These are phyloP conservation scores for Muntiacus muntjak DNA, from an alignment of 2,113 vertebrate species.

Conservation along the genomic window DNA sequence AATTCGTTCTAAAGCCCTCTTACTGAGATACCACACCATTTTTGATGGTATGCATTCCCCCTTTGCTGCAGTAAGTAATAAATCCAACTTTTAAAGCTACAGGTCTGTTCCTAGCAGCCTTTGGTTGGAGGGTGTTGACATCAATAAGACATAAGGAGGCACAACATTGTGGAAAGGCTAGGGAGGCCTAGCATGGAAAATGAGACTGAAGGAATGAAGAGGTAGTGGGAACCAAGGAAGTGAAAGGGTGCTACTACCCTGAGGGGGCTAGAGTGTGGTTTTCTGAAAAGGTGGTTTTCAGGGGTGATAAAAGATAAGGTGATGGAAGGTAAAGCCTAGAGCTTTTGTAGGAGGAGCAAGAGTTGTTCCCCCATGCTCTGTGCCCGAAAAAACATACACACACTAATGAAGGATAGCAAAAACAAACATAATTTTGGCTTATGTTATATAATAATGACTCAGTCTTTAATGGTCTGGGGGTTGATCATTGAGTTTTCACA, in stretches of 20 bases:
- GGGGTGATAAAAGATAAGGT: background rate
- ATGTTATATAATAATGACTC: background rate
- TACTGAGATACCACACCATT: background rate
- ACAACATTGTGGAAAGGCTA: background rate
- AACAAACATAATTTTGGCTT: background rate
- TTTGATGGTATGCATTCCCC: background rate
- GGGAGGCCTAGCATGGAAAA: background rate
- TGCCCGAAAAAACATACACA: background rate
- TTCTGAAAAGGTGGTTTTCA: conserved; percentile 22
- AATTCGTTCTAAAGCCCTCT: background rate
- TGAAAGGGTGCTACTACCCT: background rate
- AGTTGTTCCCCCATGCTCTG: background rate
- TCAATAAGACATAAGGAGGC: background rate
- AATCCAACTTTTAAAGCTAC: background rate
- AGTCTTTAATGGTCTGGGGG: background rate
- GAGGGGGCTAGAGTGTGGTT: background rate
- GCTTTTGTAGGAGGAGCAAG: background rate
- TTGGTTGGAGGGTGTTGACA: background rate
- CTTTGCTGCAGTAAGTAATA: background rate
- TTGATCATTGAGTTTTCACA: background rate
- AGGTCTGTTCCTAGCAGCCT: background rate
- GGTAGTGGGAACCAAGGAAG: background rate
- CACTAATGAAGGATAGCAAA: background rate
- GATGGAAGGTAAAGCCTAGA: background rate
- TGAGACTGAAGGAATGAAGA: background rate